Percentiles rank a stretch among this genome's conserved stretches.
Evolutionary conservation across 1,140 invertebrate genomes (phyloP).

Genomic region (Aphidius gifuensis): DNA sequence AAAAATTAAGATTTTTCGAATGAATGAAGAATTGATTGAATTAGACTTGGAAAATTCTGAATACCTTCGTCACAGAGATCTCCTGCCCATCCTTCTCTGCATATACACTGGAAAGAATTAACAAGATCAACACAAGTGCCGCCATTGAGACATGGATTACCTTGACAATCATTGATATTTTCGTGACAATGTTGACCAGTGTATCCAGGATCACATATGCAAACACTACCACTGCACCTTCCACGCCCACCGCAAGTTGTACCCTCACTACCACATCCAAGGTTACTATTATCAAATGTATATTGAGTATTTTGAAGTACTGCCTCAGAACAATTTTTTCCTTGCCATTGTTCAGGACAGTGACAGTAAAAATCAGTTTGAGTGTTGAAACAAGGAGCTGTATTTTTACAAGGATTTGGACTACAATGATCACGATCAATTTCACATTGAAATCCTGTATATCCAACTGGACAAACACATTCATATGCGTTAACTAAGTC

Average conservation of each 20-base stretch:
- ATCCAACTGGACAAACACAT: slow-evolving; percentile 82
- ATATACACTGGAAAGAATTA: slow-evolving; percentile 77
- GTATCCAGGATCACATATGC: slow-evolving; percentile 75
- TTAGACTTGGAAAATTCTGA: neutral
- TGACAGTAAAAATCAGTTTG: slow-evolving; percentile 86
- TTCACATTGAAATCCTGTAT: slow-evolving; percentile 75
- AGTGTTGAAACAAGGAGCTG: slow-evolving; percentile 78
- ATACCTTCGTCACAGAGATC: slow-evolving; percentile 62
- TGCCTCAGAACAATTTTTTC: slow-evolving; percentile 82
- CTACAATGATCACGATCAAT: slow-evolving; percentile 81
- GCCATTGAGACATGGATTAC: slow-evolving; percentile 71
- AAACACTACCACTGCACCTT: slow-evolving; percentile 68
- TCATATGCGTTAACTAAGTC: slow-evolving; percentile 76
- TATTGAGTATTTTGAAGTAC: slow-evolving; percentile 62
- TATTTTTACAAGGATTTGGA: slow-evolving; percentile 77
- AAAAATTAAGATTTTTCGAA: slow-evolving; percentile 3
- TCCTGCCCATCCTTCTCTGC: slow-evolving; percentile 66
- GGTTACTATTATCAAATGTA: slow-evolving; percentile 45
- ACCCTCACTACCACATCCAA: slow-evolving; percentile 51
- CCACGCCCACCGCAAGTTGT: slow-evolving; percentile 74
- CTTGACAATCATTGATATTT: slow-evolving; percentile 71
- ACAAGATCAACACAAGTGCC: slow-evolving; percentile 72
- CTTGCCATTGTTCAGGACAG: slow-evolving; percentile 81
- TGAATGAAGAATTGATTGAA: neutral
- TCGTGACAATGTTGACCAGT: slow-evolving; percentile 73